Conservation (phyloP, 2,888 invertebrate genomes). For the Pinctada fucata region DNA sequence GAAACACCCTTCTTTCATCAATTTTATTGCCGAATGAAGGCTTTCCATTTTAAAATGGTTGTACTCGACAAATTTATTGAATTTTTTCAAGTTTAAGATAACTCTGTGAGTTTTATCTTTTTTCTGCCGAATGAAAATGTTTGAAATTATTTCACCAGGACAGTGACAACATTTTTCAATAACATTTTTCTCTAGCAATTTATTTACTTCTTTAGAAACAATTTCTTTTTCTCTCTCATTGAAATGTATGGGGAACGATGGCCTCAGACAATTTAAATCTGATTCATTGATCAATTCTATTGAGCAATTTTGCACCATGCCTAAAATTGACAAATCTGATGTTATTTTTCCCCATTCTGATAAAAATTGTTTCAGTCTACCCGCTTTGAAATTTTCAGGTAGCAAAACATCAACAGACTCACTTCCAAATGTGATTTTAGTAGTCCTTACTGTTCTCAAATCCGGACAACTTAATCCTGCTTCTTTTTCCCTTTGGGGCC, state of each 20-base stretch:
- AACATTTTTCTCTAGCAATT: slow-evolving; percentile 22
- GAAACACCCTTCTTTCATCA: slow-evolving; percentile 40
- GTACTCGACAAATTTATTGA: slow-evolving; percentile 43
- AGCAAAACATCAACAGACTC: background rate
- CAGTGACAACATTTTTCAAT: background rate
- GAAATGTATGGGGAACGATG: background rate
- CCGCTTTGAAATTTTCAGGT: slow-evolving; percentile 12
- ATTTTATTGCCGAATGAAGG: slow-evolving; percentile 38
- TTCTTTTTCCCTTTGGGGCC: background rate
- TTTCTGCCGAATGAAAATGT: slow-evolving; percentile 41
- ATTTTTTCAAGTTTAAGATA: slow-evolving; percentile 45
- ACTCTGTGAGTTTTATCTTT: slow-evolving; percentile 40
- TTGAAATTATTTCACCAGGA: slow-evolving; percentile 39
- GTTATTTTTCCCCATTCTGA: slow-evolving; percentile 16
- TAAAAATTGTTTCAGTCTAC: slow-evolving; percentile 21
- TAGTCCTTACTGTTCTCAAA: too few species aligned
- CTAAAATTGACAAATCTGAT: slow-evolving; percentile 10
- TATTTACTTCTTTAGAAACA: slow-evolving; percentile 30
- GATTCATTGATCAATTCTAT: slow-evolving; percentile 13
- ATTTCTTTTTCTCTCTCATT: slow-evolving; percentile 13
- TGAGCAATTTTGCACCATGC: slow-evolving; percentile 21
- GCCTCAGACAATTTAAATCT: background rate
- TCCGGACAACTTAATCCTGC: background rate
- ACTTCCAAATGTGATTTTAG: background rate
- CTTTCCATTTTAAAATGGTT: slow-evolving; percentile 55